Base-by-base conservation (phyloP, 2,888 invertebrate genomes). In the Leucophenga montana region DNA sequence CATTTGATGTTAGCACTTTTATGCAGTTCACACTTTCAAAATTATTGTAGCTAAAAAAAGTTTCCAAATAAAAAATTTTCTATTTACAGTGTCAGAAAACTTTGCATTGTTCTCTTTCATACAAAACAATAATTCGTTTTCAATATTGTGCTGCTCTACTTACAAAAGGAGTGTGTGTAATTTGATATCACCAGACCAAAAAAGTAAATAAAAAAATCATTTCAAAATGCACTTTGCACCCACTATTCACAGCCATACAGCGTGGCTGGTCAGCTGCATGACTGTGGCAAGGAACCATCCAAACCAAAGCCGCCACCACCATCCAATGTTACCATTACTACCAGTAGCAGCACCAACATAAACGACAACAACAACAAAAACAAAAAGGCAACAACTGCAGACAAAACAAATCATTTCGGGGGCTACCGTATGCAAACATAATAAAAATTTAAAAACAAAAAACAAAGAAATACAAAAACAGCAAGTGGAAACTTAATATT, bases 321-420 rank as follows among this genome's bases (percentile, higher is more conserved):
- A 33, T 71, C 75, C 75, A n/a, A n/a, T n/a, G n/a, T n/a, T n/a
- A n/a, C n/a, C n/a, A n/a, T n/a, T n/a, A 69, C 44, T 66, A 33
- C 68, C 39, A 57, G 53, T 13, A 39, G 61, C 61, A 16, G 18
- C 33, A 61, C 13, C 61, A 18, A 18, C 33, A 31, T 9, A 14
- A 16, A 31, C 44, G 16, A 18, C n/a, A 18, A 18, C 31, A 16
- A 13, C 27, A 39, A 33, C 33, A 27, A 31, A 54, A 67, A 53
- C 22, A 48, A 65, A 64, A 20, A 53, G 65, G 46, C 69, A 67
- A 57, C 46, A 56, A 66, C 57, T 67, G 72, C 85, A 85, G 85
- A 82, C 84, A 83, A 78, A 85, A 83, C 85, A 83, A 85, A 81
- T 77, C 75, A 76, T 75, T 78, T 72, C 74, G 64, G 71, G 72